Percentiles rank a stretch among this genome's conserved stretches.
These are phyloP conservation scores for Paracentrotus lividus DNA, from an alignment of 53 echinoderm and acorn worm genomes.

Conservation along the genomic window DNA sequence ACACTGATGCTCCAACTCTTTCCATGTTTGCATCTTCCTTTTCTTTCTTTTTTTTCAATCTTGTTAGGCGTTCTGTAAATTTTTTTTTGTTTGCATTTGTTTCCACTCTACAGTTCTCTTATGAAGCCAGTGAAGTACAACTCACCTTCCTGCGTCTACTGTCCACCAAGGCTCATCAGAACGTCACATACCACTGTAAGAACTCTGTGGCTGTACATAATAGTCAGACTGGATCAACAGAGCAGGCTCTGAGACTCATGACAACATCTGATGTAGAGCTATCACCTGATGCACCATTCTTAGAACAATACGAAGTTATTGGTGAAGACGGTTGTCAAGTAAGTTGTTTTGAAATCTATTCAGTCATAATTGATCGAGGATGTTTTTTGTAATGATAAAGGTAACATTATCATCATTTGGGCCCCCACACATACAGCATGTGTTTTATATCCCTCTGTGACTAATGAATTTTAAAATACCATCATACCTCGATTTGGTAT, in stretches of 20 bases:
- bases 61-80: neutral
- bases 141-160: slow-evolving; percentile 95
- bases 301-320: slow-evolving; percentile 74
- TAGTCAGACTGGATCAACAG: slow-evolving; percentile 65
- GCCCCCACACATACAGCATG: too few species aligned
- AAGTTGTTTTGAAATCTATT: neutral
- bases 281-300: slow-evolving; percentile 74
- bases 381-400: too few species aligned
- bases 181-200: slow-evolving; percentile 92
- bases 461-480: too few species aligned
- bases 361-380: neutral
- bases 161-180: slow-evolving; percentile 84
- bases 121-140: slow-evolving; percentile 84
- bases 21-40: neutral
- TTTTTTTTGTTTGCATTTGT: neutral
- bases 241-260: slow-evolving; percentile 83
- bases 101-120: slow-evolving; percentile 74
- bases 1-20: neutral
- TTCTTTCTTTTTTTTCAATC: neutral
- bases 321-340: slow-evolving; percentile 92
- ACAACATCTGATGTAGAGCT: slow-evolving; percentile 80
- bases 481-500: too few species aligned
- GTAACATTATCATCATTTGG: too few species aligned
- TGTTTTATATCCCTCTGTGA: too few species aligned
- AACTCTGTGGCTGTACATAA: slow-evolving; percentile 86